A percentile compares a stretch with the other conserved stretches of the same genome.
Conservation (phyloP, 1,140 invertebrate genomes). For the Contarinia nasturtii region DNA sequence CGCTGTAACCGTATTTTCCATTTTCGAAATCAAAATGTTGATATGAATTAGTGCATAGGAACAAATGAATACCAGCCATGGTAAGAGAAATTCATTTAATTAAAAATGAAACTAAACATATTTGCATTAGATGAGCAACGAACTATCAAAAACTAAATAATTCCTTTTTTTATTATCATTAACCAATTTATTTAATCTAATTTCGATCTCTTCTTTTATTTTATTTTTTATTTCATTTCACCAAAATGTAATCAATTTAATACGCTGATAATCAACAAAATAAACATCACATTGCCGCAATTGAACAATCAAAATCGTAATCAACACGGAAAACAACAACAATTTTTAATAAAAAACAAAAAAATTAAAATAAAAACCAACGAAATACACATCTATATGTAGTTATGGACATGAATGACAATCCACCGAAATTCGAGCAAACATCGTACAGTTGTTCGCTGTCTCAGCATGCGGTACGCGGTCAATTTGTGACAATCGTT, state of each 20-base stretch:
- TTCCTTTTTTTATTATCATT: background rate
- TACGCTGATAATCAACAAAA: background rate
- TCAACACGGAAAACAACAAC: no score
- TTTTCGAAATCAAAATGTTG: no score
- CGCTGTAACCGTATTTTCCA: no score
- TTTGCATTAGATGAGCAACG: no score
- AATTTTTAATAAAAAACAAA: no score
- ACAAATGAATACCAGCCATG: no score
- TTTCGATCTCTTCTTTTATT: background rate
- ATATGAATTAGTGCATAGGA: no score
- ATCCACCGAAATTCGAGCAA: slow-evolving; percentile 69
- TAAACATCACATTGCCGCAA: background rate
- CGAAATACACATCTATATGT: slow-evolving; percentile 3
- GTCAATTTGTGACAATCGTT: slow-evolving; percentile 75
- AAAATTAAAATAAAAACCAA: no score
- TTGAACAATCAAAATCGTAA: background rate
- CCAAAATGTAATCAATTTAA: background rate
- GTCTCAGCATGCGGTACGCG: slow-evolving; percentile 60
- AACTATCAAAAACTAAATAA: no score
- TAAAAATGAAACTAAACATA: no score
- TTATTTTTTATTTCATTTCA: background rate
- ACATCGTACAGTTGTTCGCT: slow-evolving; percentile 57
- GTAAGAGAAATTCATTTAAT: no score
- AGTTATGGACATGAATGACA: slow-evolving; percentile 76
- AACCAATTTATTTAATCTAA: background rate